Evolutionary conservation across 1,140 invertebrate species (phyloP).

Genomic region (Heliconius himera): DNA sequence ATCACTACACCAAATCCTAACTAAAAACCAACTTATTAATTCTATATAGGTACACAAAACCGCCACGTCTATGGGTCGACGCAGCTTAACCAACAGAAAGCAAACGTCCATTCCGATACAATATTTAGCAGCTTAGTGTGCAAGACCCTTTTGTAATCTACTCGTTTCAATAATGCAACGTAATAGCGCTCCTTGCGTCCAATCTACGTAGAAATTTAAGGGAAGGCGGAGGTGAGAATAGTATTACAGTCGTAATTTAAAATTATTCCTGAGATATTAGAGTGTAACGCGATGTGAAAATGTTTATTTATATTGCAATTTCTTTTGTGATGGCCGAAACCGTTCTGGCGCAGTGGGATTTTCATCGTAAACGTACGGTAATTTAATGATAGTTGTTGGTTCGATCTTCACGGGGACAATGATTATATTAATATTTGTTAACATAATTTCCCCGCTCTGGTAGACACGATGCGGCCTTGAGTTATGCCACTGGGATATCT

Average conservation of each 20-base stretch:
- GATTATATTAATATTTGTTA: no score
- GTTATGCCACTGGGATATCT: no score
- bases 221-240: not conserved
- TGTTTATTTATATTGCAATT: not conserved
- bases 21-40: not conserved
- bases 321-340: not conserved
- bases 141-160: slow-evolving; percentile 21
- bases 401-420: no score
- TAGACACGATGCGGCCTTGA: no score
- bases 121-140: slow-evolving; percentile 13
- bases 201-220: slow-evolving; percentile 7
- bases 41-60: not conserved
- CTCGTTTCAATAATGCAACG: slow-evolving; percentile 20
- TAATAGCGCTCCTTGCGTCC: slow-evolving; percentile 20
- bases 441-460: no score
- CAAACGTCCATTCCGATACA: slow-evolving; percentile 17
- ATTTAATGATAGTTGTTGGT: no score
- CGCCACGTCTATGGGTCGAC: not conserved
- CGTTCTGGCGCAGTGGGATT: not conserved
- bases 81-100: not conserved
- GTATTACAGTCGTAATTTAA: slow-evolving; percentile 7
- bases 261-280: slow-evolving; percentile 3
- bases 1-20: no score
- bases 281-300: not conserved
- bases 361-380: no score